Base-by-base conservation (phyloP, 2,113 vertebrate genomes). In the Psittacara wagleri region DNA sequence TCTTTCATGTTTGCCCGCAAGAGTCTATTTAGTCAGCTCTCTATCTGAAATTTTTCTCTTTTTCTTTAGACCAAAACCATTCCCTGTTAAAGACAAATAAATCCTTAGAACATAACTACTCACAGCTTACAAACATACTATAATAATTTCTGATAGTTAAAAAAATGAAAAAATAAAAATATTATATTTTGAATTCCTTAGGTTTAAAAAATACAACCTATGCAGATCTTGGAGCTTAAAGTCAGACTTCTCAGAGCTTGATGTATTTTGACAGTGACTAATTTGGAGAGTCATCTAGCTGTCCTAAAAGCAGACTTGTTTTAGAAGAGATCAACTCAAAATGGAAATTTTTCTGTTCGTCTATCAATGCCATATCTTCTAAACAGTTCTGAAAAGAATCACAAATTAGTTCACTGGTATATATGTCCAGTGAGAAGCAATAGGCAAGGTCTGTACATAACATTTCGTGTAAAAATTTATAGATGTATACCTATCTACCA, bases 261-360 rank as follows among this genome's bases (percentile, higher is more conserved):
- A 13, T 48, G 27, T 17, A 61, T 55, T 93, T 77, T 96, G 96
- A 95, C 91, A 90, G 92, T 95, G 85, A 96, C 46, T 94, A 92
- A 95, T 95, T 90, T 95, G 77, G 39, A 44, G 41, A 86, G 72
- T 79, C 76, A 91, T 61, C 55, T 85, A 90, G 77, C 20, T 88
- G 83, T 79, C 87, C 51, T 88, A 75, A 96, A 94, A 86, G 66
- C 7, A 95, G 35, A 39, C 20, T 59, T 94, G 25, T 81, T 92
- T 95, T 82, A 92, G 73, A 83, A 83, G 72, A 96, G 77, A 25
- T 95, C 59, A 68, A 80, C 29, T 83, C 59, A 80, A 96, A 96
- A 90, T 73, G 64, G 23, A 63, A 96, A 78, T 92, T 96, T 96
- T 97, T 82, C 39, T 95, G 43, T 92, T 96, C 66, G 86, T 97